Evolutionary conservation across 1,140 invertebrate species (phyloP), one percentile per base, ranked within the genome.

Genomic region (Notospermus geniculatus): DNA sequence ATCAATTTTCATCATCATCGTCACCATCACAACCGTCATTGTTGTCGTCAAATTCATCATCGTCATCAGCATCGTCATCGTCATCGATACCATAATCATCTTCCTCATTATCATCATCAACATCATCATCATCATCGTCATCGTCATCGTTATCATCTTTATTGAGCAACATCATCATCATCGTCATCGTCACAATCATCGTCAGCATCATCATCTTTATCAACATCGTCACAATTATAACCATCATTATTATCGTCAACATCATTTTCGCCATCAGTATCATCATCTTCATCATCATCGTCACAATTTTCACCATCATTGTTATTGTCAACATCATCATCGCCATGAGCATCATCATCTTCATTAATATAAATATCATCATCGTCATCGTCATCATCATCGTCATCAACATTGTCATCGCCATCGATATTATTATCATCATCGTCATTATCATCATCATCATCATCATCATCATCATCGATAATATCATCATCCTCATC

Each of bases 71-170:
- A 22, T 1, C 53, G 57, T 30, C 29, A 25, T 1, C 54, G 15
- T 25, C 54, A 30, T 30, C 22, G 32, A 19, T 1, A 1, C 27
- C 29, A 30, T 30, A 15, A 1, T 1, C 54, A 25, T 30, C 54
- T 1, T 56, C 54, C 15, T 30, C 29, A 32, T 30, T 29, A 1
- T 25, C 54, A 56, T 56, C 22, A 30, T 32, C 22, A 46, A 25
- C 19, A 25, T 52, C 36, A 41, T 39, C 39, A 53, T 46, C n/a
- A 59, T 41, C 57, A 59, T 41, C 36, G 45, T 17, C 57, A 59
- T 22, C 39, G 46, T 22, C 36, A 59, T 15, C 60, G 58, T 25
- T 71, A 19, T 36, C 7, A 19, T 29, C n/a, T 15, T 36, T 15
- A 19, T 56, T 9, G 13, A 11, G 50, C 25, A 13, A 23, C 30